These are phyloP conservation scores for Latrodectus geometricus DNA, from an alignment of 1,140 invertebrate species.

Conservation along the genomic window DNA sequence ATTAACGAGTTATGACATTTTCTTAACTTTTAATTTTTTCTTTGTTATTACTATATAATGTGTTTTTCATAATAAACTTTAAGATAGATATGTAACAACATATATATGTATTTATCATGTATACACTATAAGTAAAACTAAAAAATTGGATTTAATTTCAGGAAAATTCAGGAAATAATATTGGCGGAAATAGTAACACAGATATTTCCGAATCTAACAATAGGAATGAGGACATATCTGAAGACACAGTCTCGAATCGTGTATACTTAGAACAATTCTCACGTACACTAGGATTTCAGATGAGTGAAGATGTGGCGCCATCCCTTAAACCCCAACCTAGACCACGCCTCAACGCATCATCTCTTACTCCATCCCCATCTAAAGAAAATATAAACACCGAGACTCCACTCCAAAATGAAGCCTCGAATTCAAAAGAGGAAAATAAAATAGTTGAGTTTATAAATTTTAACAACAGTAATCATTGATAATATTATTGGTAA, in stretches of 20 bases:
- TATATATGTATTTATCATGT: no score
- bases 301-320: conserved; percentile 44
- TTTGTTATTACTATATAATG: no score
- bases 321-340: conserved; percentile 1
- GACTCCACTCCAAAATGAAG: not conserved
- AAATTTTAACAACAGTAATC: not conserved
- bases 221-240: not conserved
- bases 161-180: not conserved
- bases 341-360: conserved; percentile 44
- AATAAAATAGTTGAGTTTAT: conserved; percentile 3
- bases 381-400: conserved; percentile 17
- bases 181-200: no score
- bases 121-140: no score
- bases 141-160: not conserved
- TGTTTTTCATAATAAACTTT: no score
- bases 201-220: no score
- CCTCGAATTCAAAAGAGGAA: not conserved
- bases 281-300: conserved; percentile 46
- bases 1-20: no score
- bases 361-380: conserved; percentile 30
- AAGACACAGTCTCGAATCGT: conserved; percentile 25
- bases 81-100: no score
- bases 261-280: conserved; percentile 57
- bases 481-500: no score
- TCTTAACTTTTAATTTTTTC: no score